A percentile compares a stretch with the other conserved stretches of the same genome.
Conservation (phyloP, 2,888 invertebrate genomes). For the Gryllus longicercus region DNA sequence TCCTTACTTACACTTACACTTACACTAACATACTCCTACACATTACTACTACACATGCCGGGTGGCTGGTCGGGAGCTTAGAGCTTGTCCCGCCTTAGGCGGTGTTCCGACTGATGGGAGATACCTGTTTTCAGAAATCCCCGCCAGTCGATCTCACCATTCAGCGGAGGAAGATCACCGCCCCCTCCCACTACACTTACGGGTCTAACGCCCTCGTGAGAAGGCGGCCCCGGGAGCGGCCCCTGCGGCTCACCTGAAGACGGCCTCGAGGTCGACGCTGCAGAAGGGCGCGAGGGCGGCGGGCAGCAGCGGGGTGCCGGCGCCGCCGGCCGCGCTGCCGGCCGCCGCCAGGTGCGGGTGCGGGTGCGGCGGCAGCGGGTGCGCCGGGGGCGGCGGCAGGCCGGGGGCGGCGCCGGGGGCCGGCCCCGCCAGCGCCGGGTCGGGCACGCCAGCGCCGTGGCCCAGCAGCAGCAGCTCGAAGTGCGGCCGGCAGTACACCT, state of each 20-base stretch:
- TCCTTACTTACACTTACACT: too few relatives aligned
- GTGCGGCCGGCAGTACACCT: conserved; percentile 67
- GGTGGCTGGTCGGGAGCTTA: too few relatives aligned
- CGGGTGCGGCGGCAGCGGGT: conserved; percentile 43
- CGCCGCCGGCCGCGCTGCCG: conserved; percentile 41
- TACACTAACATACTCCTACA: too few relatives aligned
- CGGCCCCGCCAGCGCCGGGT: conserved; percentile 28
- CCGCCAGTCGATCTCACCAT: too few relatives aligned
- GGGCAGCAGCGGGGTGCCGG: conserved; percentile 59
- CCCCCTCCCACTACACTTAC: too few relatives aligned
- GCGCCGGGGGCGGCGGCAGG: conserved; percentile 54
- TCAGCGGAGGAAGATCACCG: too few relatives aligned
- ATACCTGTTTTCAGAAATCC: too few relatives aligned
- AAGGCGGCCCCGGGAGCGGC: too few relatives aligned
- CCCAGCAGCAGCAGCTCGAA: conserved; percentile 58
- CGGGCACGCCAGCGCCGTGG: conserved; percentile 32
- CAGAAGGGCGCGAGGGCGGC: conserved; percentile 42
- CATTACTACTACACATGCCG: too few relatives aligned
- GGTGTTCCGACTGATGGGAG: too few relatives aligned
- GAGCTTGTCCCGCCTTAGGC: too few relatives aligned
- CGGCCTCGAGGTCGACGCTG: conserved; percentile 38
- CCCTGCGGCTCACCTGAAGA: conserved; percentile 24
- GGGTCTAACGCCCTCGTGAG: too few relatives aligned
- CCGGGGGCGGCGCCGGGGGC: conserved; percentile 49
- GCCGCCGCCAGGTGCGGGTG: conserved; percentile 29